Percentiles rank a stretch among this genome's conserved stretches.
Conservation (phyloP, 2,113 vertebrate genomes). For the Spea multiplicata region DNA sequence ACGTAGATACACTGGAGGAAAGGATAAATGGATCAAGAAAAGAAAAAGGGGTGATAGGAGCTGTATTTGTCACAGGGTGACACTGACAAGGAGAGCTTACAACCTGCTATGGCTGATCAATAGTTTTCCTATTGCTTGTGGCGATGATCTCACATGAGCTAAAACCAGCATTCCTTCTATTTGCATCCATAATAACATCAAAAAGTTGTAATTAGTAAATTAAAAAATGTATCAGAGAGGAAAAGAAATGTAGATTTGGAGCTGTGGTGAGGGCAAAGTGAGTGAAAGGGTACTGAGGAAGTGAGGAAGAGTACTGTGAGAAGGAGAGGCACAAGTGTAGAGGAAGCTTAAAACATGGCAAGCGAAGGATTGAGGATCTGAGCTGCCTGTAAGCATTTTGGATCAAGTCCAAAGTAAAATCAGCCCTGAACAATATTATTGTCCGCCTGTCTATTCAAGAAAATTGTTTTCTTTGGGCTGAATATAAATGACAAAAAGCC, state of each 20-base stretch:
- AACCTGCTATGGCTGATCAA: too few species aligned
- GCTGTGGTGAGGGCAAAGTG: background rate
- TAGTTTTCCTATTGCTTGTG: too few species aligned
- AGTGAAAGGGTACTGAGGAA: slow-evolving; percentile 18
- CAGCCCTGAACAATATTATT: slow-evolving; percentile 82
- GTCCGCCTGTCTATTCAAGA: slow-evolving; percentile 80
- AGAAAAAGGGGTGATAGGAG: too few species aligned
- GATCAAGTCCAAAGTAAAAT: slow-evolving; percentile 82
- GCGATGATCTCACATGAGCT: too few species aligned
- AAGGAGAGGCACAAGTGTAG: slow-evolving; percentile 11
- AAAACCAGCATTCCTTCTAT: too few species aligned
- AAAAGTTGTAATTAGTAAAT: background rate
- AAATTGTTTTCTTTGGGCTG: slow-evolving; percentile 74
- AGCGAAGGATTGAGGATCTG: slow-evolving; percentile 23
- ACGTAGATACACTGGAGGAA: too few species aligned
- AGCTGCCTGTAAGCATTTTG: slow-evolving; percentile 78
- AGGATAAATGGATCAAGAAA: too few species aligned
- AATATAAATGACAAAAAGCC: slow-evolving; percentile 83
- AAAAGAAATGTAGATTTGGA: background rate
- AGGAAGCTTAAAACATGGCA: background rate
- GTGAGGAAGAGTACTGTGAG: slow-evolving; percentile 18
- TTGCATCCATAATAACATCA: background rate
- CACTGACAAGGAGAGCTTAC: too few species aligned
- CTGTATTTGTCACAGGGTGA: too few species aligned
- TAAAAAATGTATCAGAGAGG: background rate